These are phyloP conservation scores for Petrocephalus zakoni DNA, from an alignment of 2,113 vertebrate species.

Conservation along the genomic window DNA sequence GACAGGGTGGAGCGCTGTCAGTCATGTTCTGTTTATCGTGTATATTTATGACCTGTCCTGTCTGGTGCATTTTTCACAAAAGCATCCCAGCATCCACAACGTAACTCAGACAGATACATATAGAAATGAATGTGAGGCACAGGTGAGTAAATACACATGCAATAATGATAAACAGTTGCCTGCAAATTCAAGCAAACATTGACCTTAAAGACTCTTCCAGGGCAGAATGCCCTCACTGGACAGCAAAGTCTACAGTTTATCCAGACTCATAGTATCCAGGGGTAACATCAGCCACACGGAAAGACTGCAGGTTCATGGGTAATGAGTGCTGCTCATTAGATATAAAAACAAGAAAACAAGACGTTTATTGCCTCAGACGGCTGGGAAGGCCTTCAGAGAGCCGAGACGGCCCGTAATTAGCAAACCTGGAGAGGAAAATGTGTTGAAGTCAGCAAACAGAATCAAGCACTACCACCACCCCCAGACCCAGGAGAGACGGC, in stretches of 20 bases:
- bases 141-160: no score
- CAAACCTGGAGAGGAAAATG: conserved; percentile 33
- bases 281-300: neutral
- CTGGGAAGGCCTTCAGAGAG: conserved; percentile 21
- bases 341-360: conserved; percentile 20
- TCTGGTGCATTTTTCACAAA: neutral
- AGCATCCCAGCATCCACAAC: no score
- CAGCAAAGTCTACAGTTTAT: neutral
- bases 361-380: neutral
- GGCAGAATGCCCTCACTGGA: neutral
- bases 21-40: neutral
- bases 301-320: neutral
- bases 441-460: conserved; percentile 37
- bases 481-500: conserved; percentile 34
- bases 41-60: neutral
- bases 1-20: neutral
- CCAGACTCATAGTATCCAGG: neutral
- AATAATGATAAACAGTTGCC: neutral
- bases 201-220: neutral
- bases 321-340: neutral
- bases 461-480: conserved; percentile 26
- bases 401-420: conserved; percentile 34
- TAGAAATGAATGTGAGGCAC: neutral
- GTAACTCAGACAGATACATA: neutral
- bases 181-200: neutral